phyloP scores from a whole-genome alignment of 2,113 vertebrate genomes.

The Anser cygnoides region DNA sequence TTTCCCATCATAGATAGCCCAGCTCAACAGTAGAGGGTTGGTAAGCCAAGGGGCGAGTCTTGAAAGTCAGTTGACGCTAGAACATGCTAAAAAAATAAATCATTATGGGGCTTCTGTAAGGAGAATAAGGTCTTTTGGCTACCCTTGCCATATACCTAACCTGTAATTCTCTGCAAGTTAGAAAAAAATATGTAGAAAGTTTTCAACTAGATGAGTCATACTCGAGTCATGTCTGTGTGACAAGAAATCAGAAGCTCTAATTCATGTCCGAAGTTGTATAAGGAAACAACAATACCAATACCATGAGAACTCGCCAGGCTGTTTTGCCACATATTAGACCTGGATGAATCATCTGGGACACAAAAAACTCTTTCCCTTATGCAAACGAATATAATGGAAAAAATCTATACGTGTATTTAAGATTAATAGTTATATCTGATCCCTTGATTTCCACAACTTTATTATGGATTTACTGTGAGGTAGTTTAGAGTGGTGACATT shows the following conservation, averaged over 20 bases:
- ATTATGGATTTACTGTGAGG: neutral
- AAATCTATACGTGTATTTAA: neutral
- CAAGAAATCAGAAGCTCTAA: neutral
- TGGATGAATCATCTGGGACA: neutral
- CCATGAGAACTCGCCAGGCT: neutral
- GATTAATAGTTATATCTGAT: neutral
- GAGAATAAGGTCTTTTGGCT: neutral
- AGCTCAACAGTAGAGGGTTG: neutral
- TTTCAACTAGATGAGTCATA: neutral
- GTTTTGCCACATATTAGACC: neutral
- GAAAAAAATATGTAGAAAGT: neutral
- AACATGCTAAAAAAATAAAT: neutral
- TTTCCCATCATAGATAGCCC: accelerated
- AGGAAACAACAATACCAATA: neutral
- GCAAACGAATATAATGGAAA: neutral
- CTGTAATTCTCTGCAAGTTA: neutral
- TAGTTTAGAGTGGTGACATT: neutral
- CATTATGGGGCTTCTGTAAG: accelerated
- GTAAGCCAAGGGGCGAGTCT: neutral
- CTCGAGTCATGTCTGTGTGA: neutral
- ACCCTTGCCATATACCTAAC: too few relatives aligned
- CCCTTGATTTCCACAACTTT: neutral
- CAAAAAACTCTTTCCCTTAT: neutral
- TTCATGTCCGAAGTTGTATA: neutral
- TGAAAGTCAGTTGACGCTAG: neutral